phyloP scores from a whole-genome alignment of 1,140 invertebrate species.

The Triops cancriformis region DNA sequence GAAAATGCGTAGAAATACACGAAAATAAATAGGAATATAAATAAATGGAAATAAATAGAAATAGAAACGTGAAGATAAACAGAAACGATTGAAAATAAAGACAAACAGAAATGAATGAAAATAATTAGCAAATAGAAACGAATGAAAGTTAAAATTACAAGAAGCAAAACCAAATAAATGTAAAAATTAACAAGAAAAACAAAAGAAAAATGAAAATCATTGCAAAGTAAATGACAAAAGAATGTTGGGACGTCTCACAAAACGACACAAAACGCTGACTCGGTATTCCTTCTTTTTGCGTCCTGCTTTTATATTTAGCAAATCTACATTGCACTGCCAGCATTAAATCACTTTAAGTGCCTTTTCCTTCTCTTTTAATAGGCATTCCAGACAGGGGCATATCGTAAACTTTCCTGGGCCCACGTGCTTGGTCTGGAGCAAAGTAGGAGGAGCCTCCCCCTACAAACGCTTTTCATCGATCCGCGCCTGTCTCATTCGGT shows the following conservation, averaged over 20 bases:
- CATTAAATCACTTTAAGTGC: neutral
- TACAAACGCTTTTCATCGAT: constrained; percentile 4
- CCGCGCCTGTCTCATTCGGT: neutral
- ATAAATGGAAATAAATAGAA: no score
- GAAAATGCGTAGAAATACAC: no score
- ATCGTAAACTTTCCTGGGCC: neutral
- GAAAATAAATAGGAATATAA: no score
- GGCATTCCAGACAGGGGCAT: neutral
- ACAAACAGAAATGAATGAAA: no score
- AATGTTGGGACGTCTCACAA: neutral
- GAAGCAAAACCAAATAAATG: no score
- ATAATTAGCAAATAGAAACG: no score
- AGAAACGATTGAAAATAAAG: no score
- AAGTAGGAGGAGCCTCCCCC: neutral
- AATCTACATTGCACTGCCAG: neutral
- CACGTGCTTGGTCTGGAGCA: neutral
- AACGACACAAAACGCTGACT: neutral
- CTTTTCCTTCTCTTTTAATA: constrained; percentile 6
- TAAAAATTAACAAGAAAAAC: constrained; percentile 12
- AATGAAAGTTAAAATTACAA: no score
- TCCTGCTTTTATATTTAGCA: neutral
- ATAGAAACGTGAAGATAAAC: no score
- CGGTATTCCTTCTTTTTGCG: neutral
- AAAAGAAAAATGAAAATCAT: neutral
- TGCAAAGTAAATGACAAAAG: neutral